Percentiles rank a stretch among this genome's conserved stretches.
phyloP scores from a whole-genome alignment of 64 coral and sea anemone genomes.

The Porites australiensis region DNA sequence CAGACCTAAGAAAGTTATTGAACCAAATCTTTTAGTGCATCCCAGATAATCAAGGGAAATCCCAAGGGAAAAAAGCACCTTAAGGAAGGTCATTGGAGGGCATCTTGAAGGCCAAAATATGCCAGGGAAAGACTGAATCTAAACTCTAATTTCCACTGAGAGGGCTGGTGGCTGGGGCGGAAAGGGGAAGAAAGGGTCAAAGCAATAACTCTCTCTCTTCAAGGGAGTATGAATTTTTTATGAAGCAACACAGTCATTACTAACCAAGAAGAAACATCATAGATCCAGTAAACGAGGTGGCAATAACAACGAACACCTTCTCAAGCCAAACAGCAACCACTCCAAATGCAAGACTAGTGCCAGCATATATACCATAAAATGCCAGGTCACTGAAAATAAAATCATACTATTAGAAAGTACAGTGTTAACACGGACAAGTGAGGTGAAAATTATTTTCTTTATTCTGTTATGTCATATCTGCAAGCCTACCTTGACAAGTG shows the following conservation, averaged over 20 bases:
- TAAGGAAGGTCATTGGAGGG: no score
- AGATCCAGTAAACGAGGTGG: slow-evolving; percentile 64
- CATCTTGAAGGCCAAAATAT: no score
- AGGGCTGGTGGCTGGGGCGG: no score
- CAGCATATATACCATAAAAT: slow-evolving; percentile 73
- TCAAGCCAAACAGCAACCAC: slow-evolving; percentile 68
- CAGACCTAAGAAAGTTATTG: neutral
- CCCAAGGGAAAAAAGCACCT: no score
- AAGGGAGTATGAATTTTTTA: no score
- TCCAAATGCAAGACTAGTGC: slow-evolving; percentile 39
- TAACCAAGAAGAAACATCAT: slow-evolving; percentile 48
- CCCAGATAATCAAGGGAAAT: no score
- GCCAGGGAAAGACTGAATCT: no score
- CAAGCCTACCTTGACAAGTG: slow-evolving; percentile 28
- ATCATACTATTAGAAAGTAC: neutral
- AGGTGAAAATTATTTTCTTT: neutral
- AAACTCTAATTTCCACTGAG: no score
- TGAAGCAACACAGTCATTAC: neutral
- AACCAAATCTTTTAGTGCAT: no score
- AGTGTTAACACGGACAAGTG: no score
- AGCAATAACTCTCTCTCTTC: no score
- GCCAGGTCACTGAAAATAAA: slow-evolving; percentile 53
- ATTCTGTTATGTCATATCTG: neutral
- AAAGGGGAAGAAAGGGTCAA: no score
- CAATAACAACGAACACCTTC: slow-evolving; percentile 59